Conservation (phyloP, 2,797 vertebrate genomes). For the Crenichthys baileyi region DNA sequence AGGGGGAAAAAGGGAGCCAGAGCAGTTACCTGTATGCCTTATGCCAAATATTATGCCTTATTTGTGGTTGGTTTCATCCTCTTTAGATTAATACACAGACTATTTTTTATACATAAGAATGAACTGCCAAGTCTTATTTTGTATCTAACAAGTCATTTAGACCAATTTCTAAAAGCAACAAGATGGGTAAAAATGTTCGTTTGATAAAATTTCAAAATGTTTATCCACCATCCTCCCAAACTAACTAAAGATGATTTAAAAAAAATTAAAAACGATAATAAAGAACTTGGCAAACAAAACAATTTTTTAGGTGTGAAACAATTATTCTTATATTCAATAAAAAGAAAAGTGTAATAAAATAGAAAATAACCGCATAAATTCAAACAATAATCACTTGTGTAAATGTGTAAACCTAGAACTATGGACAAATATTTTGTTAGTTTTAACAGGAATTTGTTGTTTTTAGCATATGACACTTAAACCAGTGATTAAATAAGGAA, state of each 20-base stretch:
- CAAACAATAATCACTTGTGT: neutral
- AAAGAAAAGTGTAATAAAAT: neutral
- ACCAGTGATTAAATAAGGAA: neutral
- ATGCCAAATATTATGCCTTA: too few relatives aligned
- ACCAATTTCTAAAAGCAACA: neutral
- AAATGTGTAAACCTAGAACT: neutral
- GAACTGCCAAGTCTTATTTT: neutral
- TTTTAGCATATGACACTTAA: neutral
- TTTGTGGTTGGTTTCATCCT: neutral
- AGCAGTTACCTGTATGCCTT: conserved; percentile 57
- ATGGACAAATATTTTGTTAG: neutral
- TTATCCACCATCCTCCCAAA: neutral
- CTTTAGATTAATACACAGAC: neutral
- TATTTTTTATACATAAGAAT: neutral
- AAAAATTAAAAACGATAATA: neutral
- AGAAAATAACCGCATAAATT: neutral
- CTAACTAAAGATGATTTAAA: neutral
- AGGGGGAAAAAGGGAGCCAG: conserved; percentile 41
- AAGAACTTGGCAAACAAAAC: too few relatives aligned
- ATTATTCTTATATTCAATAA: too few relatives aligned
- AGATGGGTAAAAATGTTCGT: neutral
- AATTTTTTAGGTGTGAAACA: too few relatives aligned
- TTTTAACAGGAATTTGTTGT: neutral
- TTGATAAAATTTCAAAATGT: neutral
- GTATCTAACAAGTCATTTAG: neutral